These are phyloP conservation scores for Myocastor coypus DNA, from an alignment of 2,113 vertebrate genomes.

Conservation along the genomic window DNA sequence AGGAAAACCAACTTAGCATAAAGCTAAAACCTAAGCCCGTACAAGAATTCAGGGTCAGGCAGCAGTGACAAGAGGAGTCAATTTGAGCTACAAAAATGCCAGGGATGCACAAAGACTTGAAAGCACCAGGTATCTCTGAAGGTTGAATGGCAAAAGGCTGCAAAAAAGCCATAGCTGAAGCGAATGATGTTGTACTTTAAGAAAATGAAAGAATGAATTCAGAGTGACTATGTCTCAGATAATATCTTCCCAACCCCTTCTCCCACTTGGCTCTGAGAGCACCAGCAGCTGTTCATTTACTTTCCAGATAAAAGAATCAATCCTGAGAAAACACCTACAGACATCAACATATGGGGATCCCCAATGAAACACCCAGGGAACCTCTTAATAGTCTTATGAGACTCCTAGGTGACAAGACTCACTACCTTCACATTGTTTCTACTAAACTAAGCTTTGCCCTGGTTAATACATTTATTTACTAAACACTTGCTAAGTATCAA, in stretches of 20 bases:
- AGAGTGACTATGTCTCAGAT: background rate
- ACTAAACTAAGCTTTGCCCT: constrained; percentile 38
- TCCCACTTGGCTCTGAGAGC: background rate
- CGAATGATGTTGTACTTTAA: background rate
- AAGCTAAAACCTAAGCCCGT: constrained; percentile 43
- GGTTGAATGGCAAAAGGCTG: background rate
- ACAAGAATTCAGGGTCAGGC: constrained; percentile 8
- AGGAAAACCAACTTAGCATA: constrained; percentile 10
- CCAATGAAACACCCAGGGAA: background rate
- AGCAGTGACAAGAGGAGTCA: background rate
- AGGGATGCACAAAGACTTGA: background rate
- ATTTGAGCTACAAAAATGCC: constrained; percentile 9
- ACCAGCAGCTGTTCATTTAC: constrained; percentile 1
- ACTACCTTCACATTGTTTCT: background rate
- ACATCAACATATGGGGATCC: background rate
- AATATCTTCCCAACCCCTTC: background rate
- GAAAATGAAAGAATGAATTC: constrained; percentile 39
- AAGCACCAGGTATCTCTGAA: background rate
- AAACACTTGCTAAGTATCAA: background rate
- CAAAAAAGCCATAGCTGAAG: background rate
- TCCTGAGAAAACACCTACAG: constrained; percentile 7
- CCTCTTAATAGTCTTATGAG: constrained; percentile 20
- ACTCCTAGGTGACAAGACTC: background rate
- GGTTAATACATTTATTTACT: background rate
- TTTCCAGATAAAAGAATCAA: constrained; percentile 24